Percentiles rank a stretch among this genome's conserved stretches.
These are phyloP conservation scores for Euphonia xanthogaster DNA, from an alignment of 2,797 vertebrate species.

Conservation along the genomic window DNA sequence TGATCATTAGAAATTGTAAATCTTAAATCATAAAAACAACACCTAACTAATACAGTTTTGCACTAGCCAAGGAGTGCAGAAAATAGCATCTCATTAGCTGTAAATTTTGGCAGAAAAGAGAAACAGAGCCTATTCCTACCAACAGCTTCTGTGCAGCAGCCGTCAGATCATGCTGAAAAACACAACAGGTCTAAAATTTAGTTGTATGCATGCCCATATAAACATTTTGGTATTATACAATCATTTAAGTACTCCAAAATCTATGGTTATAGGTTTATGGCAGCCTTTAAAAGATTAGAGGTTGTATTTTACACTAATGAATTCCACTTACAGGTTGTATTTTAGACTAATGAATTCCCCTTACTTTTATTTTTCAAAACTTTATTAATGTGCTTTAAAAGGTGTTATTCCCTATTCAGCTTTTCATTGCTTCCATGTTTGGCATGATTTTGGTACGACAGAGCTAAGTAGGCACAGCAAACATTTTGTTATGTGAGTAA, in stretches of 20 bases:
- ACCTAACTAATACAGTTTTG: background rate
- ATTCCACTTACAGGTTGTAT: background rate
- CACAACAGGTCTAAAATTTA: constrained; percentile 10
- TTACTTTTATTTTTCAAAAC: constrained; percentile 3
- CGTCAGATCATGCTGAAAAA: constrained; percentile 21
- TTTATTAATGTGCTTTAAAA: background rate
- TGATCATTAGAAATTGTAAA: constrained; percentile 27
- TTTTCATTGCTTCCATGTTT: background rate
- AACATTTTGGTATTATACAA: background rate
- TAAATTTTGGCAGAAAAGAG: constrained; percentile 28
- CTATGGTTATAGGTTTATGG: background rate
- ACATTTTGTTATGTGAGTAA: background rate
- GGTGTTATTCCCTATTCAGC: background rate
- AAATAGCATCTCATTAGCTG: constrained; percentile 23
- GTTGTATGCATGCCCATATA: background rate
- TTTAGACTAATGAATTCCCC: background rate
- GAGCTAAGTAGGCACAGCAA: background rate
- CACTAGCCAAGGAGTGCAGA: background rate
- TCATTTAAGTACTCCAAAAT: background rate
- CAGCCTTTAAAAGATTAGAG: constrained; percentile 4
- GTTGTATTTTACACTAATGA: background rate
- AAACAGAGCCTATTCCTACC: background rate
- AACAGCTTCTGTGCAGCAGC: constrained; percentile 35
- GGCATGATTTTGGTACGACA: background rate
- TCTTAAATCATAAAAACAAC: constrained; percentile 5